Conservation (phyloP, 2,888 invertebrate species). For the Oxystoma pomonae region DNA sequence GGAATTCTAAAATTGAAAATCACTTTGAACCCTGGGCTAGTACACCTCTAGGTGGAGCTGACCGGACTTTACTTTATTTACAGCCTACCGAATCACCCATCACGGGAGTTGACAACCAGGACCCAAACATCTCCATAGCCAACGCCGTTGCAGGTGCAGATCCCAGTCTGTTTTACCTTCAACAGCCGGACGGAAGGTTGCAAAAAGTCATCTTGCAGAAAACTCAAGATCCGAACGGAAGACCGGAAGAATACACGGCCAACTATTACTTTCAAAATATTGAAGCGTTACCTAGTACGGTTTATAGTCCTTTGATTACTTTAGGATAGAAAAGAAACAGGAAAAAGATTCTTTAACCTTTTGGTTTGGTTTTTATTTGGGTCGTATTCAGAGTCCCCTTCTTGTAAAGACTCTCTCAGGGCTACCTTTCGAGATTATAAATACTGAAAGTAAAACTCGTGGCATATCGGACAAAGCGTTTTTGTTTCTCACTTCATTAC, state of each 20-base stretch:
- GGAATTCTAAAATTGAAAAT: too few relatives aligned
- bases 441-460: too few relatives aligned
- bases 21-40: too few relatives aligned
- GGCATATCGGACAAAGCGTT: too few relatives aligned
- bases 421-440: too few relatives aligned
- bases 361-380: too few relatives aligned
- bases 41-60: too few relatives aligned
- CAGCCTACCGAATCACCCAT: slow-evolving; percentile 9
- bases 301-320: slow-evolving; percentile 27
- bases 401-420: too few relatives aligned
- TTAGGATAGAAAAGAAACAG: slow-evolving; percentile 16
- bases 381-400: too few relatives aligned
- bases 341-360: neutral
- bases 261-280: slow-evolving; percentile 31
- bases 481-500: too few relatives aligned
- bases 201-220: slow-evolving; percentile 29
- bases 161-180: slow-evolving; percentile 25
- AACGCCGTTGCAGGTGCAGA: slow-evolving; percentile 28
- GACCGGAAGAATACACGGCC: slow-evolving; percentile 28
- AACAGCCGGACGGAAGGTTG: slow-evolving; percentile 32
- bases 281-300: slow-evolving; percentile 24
- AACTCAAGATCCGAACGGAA: slow-evolving; percentile 21
- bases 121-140: slow-evolving; percentile 29
- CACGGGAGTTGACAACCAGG: slow-evolving; percentile 7
- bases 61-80: too few relatives aligned